phyloP scores from a whole-genome alignment of 2,888 invertebrate genomes.

The Amphipoea lucens region DNA sequence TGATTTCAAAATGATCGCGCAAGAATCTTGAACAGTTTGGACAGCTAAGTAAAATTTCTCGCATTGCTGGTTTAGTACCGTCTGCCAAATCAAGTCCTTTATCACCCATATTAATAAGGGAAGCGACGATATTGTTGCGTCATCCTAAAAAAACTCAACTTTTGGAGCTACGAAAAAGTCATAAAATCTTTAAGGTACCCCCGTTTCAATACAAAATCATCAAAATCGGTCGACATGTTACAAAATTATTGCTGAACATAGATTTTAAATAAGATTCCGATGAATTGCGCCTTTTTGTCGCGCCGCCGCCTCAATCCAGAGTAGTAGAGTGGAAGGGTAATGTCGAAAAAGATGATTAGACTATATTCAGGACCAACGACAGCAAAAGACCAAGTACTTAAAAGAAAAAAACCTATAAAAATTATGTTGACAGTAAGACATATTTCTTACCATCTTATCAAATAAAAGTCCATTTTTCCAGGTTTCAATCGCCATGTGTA shows the following conservation, averaged over 20 bases:
- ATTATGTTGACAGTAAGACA: background rate
- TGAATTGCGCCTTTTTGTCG: too few relatives aligned
- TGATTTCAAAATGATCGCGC: conserved; percentile 1
- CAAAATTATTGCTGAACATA: too few relatives aligned
- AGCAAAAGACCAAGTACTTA: background rate
- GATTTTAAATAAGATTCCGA: too few relatives aligned
- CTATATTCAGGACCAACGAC: background rate
- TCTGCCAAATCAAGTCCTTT: conserved; percentile 14
- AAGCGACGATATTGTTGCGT: background rate
- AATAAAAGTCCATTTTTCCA: background rate
- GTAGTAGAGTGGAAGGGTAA: too few relatives aligned
- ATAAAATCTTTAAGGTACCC: too few relatives aligned
- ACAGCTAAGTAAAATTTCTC: conserved; percentile 27
- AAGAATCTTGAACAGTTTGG: conserved; percentile 19
- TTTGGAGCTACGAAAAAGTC: background rate
- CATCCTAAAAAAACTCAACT: background rate
- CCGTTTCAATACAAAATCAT: too few relatives aligned
- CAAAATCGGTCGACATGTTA: too few relatives aligned
- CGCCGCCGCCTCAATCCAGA: too few relatives aligned
- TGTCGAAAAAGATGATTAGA: too few relatives aligned
- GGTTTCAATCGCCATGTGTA: background rate
- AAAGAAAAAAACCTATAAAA: background rate
- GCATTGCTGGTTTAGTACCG: conserved; percentile 8
- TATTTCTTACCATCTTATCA: background rate
- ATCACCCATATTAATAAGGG: conserved; percentile 7